These are phyloP conservation scores for Steinernema carpocapsae DNA, from an alignment of 2,888 invertebrate genomes.

Conservation along the genomic window DNA sequence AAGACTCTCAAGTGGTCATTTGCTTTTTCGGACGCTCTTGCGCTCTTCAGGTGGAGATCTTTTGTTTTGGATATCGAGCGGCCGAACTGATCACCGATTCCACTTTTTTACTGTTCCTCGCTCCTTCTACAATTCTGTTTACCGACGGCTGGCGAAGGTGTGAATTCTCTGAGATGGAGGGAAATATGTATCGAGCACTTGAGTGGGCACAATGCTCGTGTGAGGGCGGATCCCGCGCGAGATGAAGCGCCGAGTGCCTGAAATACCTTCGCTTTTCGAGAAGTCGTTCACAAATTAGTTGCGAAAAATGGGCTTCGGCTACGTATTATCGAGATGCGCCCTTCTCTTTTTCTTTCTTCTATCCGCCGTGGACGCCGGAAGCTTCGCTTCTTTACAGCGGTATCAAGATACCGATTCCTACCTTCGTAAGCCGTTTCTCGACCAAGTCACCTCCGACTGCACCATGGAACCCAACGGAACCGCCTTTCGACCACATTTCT, in stretches of 20 bases:
- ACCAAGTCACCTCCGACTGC: conserved; percentile 6
- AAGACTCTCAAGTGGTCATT: no score
- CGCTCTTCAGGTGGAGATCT: no score
- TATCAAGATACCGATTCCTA: not conserved
- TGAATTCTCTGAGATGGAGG: not conserved
- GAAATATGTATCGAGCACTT: conserved; percentile 21
- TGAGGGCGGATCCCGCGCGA: not conserved
- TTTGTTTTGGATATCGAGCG: no score
- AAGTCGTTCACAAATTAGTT: no score
- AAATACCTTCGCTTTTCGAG: not conserved
- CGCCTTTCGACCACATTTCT: conserved; percentile 40
- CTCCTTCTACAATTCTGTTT: no score
- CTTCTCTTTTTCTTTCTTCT: no score
- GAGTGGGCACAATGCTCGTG: not conserved
- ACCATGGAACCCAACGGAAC: conserved; percentile 5
- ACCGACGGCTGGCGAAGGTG: not conserved
- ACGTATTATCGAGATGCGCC: no score
- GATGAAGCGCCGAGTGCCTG: not conserved
- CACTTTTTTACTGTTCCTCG: no score
- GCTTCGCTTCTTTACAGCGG: not conserved
- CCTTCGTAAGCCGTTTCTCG: not conserved
- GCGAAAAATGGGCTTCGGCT: no score
- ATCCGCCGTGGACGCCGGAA: no score
- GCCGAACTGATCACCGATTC: no score
- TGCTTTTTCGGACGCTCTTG: no score